A percentile compares a stretch with the other conserved stretches of the same genome.
Evolutionary conservation across 2,113 vertebrate species (phyloP).

Genomic region (Mormyrus iriodes): DNA sequence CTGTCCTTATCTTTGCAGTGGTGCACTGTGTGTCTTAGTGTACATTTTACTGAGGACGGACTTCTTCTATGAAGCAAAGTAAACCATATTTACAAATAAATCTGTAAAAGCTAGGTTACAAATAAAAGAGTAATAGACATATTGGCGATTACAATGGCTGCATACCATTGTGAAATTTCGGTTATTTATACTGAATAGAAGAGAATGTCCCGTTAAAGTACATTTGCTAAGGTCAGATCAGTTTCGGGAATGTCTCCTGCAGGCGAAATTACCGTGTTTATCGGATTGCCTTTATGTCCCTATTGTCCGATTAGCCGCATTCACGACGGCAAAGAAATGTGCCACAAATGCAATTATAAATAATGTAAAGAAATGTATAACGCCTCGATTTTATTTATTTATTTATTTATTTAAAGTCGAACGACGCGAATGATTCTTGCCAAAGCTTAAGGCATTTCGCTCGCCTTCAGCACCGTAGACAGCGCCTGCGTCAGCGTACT

Average conservation of each 20-base stretch:
- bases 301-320: not conserved
- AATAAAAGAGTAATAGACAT: not conserved
- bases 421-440: not conserved
- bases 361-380: not conserved
- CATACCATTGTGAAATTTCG: not conserved
- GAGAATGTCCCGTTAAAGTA: not conserved
- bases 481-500: slow-evolving; percentile 21
- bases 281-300: not conserved
- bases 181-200: not conserved
- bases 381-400: not conserved
- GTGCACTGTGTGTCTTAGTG: not conserved
- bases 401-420: not conserved
- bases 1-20: not conserved
- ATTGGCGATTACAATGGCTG: not conserved
- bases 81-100: not conserved
- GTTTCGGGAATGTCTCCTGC: not conserved
- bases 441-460: not conserved
- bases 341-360: not conserved
- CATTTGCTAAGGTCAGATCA: not conserved
- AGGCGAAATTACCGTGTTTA: not conserved
- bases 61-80: not conserved
- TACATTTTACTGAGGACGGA: not conserved
- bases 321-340: not conserved
- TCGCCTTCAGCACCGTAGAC: slow-evolving; percentile 37
- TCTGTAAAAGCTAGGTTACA: not conserved